Evolutionary conservation across 1,140 invertebrate genomes (phyloP), one percentile per base, ranked within the genome.

Genomic region (Drosophila ogumai): DNA sequence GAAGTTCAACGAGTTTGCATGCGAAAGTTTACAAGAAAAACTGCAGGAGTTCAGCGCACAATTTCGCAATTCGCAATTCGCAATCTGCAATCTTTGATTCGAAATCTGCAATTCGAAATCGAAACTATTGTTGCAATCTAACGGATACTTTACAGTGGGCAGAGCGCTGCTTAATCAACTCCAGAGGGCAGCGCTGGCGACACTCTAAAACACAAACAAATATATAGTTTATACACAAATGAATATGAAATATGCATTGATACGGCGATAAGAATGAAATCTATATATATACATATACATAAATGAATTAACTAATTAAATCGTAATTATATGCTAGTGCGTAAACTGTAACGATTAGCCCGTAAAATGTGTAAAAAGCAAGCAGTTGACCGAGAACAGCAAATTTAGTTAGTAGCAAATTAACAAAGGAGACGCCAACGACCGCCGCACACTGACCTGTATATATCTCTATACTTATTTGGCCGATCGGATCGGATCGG

Each of bases 351-450:
- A 88, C 77, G 82, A 90, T 90, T 90, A 88, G 84, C 47, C 28
- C 77, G 75, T 90, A 90, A 55, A 55, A 90, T 64, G 36, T 88
- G 84, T 90, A 90, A 90, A 90, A 90, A 88, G 85, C 74, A 57
- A 82, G 79, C 55, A 36, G 74, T 85, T 75, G 59, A 66, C 40
- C 32, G 64, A 68, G 41, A 81, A 52, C 41, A 67, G 74, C 60
- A 73, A 87, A 90, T 90, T 90, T 90, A 90, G 85, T 85, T 90
- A 90, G 85, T 90, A 90, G 85, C 85, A 65, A 90, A 90, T 88
- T 88, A 82, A 88, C 65, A 77, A 88, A 73, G n/a, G 52, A 65
- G 36, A 17, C 50, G 63, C 50, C 50, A 68, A 46, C 41, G 13
- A 56, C 38, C 38, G 43, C 28, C 54, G 59, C 58, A 67, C 25